Base-by-base conservation (phyloP, 2,113 vertebrate genomes). In the Cavia porcellus region DNA sequence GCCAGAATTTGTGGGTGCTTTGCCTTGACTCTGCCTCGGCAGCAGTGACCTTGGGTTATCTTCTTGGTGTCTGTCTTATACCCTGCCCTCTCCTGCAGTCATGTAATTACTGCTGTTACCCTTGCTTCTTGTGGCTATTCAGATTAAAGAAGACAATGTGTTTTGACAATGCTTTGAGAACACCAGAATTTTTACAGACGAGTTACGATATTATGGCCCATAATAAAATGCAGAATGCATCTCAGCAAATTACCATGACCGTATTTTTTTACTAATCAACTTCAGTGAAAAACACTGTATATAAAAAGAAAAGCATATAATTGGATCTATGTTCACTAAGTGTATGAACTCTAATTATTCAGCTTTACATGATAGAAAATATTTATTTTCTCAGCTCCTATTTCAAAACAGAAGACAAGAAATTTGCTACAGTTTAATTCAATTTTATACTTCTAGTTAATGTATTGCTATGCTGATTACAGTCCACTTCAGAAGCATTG, bases 301-400 rank as follows among this genome's bases (percentile, higher is more conserved):
- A 45, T 57, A 79, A 57, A 59, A 83, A 62, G 35, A 10, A 66
- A 84, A 90, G 52, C 17, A 91, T 55, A 74, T 74, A 7, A 81
- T 52, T 86, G 85, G 79, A 5, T 88, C 72, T 52, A 25, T 91
- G 74, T 83, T 81, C 47, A 12, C 72, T 68, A 72, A n/a, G 55
- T 50, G 72, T 77, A 22, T 82, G 61, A 92, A 96, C 77, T 90
- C 75, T n/a, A 59, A 95, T 90, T 50, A n/a, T 75, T 68, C 30
- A 64, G 20, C 94, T 79, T 59, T 38, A 52, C 5, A 1, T 38
- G 24, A 86, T 59, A 66, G 57, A 74, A 87, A 86, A 86, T 25
- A 64, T 10, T 72, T n/a, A 72, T 83, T 75, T 94, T 96, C 13
- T 35, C 45, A 94, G 62, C 45, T 38, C 24, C 1, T 45, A 30